A percentile compares a stretch with the other conserved stretches of the same genome.
Evolutionary conservation across 2,113 vertebrate species (phyloP).

Genomic region (Crotalus helleri): DNA sequence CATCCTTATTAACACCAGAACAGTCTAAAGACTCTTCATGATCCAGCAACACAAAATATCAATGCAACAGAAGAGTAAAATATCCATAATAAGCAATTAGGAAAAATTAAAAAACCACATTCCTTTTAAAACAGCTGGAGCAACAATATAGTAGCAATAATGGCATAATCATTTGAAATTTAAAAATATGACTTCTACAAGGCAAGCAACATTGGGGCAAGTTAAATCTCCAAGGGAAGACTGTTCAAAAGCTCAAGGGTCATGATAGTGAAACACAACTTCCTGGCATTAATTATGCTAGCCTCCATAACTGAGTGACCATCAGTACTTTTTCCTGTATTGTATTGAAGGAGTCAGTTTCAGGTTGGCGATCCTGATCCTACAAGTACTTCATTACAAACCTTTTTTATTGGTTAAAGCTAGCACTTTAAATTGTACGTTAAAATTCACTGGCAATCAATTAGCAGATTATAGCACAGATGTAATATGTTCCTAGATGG

Average conservation of each 20-base stretch:
- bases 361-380: not conserved
- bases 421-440: not conserved
- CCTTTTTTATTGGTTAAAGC: not conserved
- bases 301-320: not conserved
- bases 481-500: not conserved
- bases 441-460: not conserved
- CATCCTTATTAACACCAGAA: not conserved
- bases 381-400: not conserved
- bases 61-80: not conserved
- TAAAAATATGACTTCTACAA: not conserved
- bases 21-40: not conserved
- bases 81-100: not conserved
- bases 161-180: not conserved
- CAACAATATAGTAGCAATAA: not conserved
- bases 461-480: not conserved
- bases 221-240: not conserved
- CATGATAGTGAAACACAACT: not conserved
- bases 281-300: not conserved
- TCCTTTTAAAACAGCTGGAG: not conserved
- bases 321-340: not conserved
- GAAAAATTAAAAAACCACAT: not conserved
- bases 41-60: not conserved
- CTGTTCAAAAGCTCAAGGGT: not conserved
- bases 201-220: not conserved
- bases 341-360: not conserved